Conservation (phyloP, 2,113 vertebrate genomes). For the Myrmophylax atrothorax region DNA sequence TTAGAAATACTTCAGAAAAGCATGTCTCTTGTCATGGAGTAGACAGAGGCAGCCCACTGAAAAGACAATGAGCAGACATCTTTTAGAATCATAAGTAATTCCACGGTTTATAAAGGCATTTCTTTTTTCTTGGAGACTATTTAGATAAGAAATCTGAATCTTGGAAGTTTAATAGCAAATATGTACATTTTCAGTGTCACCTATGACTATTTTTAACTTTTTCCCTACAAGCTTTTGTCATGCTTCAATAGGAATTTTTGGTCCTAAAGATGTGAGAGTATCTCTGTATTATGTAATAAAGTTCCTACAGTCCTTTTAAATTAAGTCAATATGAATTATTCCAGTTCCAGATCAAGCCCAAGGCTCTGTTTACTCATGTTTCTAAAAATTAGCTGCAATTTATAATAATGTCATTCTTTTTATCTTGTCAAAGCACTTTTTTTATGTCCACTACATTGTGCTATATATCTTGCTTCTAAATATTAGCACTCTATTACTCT, state of each 20-base stretch:
- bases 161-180: background rate
- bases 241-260: background rate
- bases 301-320: background rate
- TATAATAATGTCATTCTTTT: background rate
- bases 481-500: background rate
- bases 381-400: background rate
- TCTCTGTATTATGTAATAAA: background rate
- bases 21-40: background rate
- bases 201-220: background rate
- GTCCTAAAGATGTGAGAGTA: background rate
- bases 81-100: background rate
- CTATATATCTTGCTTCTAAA: background rate
- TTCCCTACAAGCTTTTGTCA: background rate
- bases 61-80: background rate
- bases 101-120: background rate
- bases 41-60: background rate
- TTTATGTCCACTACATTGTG: background rate
- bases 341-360: conserved; percentile 26
- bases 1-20: background rate
- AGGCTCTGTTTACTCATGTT: conserved; percentile 21
- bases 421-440: background rate
- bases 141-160: background rate
- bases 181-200: background rate
- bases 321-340: conserved; percentile 17
- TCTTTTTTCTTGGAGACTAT: background rate